Percentiles rank a stretch among this genome's conserved stretches.
Evolutionary conservation across 1,140 invertebrate genomes (phyloP).

Genomic region (Danaus plexippus): DNA sequence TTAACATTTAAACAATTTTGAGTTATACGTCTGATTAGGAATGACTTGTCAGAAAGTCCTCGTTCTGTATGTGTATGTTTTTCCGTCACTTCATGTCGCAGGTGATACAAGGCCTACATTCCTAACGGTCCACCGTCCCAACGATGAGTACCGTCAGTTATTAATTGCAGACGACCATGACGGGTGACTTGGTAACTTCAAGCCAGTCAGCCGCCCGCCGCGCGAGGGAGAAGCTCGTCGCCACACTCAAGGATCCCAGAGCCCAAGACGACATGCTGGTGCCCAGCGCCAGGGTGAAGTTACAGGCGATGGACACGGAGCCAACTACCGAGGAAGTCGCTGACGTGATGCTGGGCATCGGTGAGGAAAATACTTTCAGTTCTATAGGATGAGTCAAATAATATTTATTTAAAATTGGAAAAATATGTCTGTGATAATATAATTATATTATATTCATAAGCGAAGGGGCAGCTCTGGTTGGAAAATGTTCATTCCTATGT

Average conservation of each 20-base stretch:
- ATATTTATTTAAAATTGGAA: too few species aligned
- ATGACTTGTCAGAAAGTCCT: too few species aligned
- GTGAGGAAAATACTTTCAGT: conserved; percentile 22
- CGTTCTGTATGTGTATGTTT: conserved; percentile 5
- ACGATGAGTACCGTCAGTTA: conserved; percentile 7
- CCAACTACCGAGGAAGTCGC: conserved; percentile 39
- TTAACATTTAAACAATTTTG: too few species aligned
- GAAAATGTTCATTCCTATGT: too few species aligned
- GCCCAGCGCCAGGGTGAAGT: conserved; percentile 37
- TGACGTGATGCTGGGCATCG: conserved; percentile 46
- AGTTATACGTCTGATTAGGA: too few species aligned
- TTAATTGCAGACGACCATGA: conserved; percentile 74
- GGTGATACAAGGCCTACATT: too few species aligned
- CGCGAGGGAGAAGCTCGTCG: conserved; percentile 73
- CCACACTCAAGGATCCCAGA: conserved; percentile 40
- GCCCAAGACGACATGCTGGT: conserved; percentile 45
- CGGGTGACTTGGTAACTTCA: conserved; percentile 89
- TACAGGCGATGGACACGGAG: conserved; percentile 34
- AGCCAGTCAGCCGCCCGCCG: conserved; percentile 70
- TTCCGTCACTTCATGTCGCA: not conserved
- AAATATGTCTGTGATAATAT: too few species aligned
- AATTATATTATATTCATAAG: too few species aligned
- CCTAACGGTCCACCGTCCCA: too few species aligned
- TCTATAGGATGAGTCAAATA: too few species aligned
- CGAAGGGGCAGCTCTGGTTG: too few species aligned